These are phyloP conservation scores for Sceloporus tristichus DNA, from an alignment of 2,113 vertebrate genomes.

Conservation along the genomic window DNA sequence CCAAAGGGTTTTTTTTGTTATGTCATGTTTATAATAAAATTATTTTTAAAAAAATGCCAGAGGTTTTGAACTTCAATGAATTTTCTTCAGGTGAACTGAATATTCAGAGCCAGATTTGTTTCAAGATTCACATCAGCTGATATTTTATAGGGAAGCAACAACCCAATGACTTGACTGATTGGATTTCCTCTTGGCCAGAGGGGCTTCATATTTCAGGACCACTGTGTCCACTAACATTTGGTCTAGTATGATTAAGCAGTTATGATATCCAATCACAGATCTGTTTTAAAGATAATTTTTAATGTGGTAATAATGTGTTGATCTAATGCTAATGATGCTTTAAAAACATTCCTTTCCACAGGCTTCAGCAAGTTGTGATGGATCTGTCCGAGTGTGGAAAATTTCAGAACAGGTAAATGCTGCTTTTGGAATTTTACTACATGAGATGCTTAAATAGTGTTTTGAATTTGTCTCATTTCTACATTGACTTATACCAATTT, in stretches of 20 bases:
- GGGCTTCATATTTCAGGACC: not conserved
- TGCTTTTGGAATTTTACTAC: not conserved
- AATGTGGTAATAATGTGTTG: slow-evolving; percentile 3
- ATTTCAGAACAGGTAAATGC: slow-evolving; percentile 89
- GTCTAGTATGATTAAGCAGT: not conserved
- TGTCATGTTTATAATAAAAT: too few species aligned
- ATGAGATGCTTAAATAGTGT: not conserved
- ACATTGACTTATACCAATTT: not conserved
- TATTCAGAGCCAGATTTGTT: not conserved
- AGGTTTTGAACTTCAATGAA: not conserved
- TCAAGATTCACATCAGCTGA: not conserved
- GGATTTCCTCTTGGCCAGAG: not conserved
- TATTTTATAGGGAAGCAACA: not conserved
- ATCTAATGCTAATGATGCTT: not conserved
- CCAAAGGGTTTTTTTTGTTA: too few species aligned
- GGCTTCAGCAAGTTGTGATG: slow-evolving; percentile 96
- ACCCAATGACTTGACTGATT: too few species aligned
- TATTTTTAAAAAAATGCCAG: too few species aligned
- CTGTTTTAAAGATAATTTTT: not conserved
- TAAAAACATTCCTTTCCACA: slow-evolving; percentile 56
- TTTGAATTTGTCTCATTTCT: not conserved
- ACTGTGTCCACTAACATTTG: not conserved
- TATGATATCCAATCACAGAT: not conserved
- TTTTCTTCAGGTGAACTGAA: not conserved
- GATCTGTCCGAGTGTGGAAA: slow-evolving; percentile 91